A percentile compares a stretch with the other conserved stretches of the same genome.
These are phyloP conservation scores for Epirrita christyi DNA, from an alignment of 2,888 invertebrate genomes.

Conservation along the genomic window DNA sequence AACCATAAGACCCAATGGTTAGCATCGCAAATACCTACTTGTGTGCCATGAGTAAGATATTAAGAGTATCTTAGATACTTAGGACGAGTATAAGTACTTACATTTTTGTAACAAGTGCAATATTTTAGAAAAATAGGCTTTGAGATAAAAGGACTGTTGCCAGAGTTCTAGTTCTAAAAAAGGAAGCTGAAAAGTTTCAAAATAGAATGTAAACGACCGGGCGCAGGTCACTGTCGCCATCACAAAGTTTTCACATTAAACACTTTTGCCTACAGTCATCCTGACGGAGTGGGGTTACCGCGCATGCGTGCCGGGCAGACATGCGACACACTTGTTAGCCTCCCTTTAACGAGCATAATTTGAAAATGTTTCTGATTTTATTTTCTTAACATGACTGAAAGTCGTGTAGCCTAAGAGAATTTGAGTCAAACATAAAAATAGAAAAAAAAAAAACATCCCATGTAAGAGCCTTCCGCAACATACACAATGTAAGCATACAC, in stretches of 20 bases:
- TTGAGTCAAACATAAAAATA: conserved; percentile 20
- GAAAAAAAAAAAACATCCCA: conserved; percentile 48
- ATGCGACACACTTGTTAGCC: conserved; percentile 48
- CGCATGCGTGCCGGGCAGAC: conserved; percentile 53
- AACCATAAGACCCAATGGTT: too few species aligned
- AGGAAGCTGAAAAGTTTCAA: conserved; percentile 39
- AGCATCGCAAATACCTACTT: too few species aligned
- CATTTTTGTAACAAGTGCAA: too few species aligned
- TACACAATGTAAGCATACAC: conserved; percentile 41
- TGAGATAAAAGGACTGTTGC: background rate
- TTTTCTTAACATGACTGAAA: conserved; percentile 26
- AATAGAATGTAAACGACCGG: conserved; percentile 53
- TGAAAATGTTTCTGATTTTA: conserved; percentile 24
- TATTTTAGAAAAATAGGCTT: too few species aligned
- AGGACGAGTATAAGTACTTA: too few species aligned
- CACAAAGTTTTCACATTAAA: conserved; percentile 68
- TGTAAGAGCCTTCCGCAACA: conserved; percentile 36
- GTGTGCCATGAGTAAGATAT: too few species aligned
- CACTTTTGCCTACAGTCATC: conserved; percentile 56
- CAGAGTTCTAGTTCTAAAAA: conserved; percentile 18
- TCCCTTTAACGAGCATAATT: conserved; percentile 19
- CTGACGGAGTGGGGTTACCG: conserved; percentile 40
- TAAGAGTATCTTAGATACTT: too few species aligned
- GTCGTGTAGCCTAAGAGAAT: conserved; percentile 11
- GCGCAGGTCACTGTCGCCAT: conserved; percentile 54